A percentile compares a stretch with the other conserved stretches of the same genome.
Evolutionary conservation across 2,113 vertebrate species (phyloP).

Genomic region (Stegostoma tigrinum): DNA sequence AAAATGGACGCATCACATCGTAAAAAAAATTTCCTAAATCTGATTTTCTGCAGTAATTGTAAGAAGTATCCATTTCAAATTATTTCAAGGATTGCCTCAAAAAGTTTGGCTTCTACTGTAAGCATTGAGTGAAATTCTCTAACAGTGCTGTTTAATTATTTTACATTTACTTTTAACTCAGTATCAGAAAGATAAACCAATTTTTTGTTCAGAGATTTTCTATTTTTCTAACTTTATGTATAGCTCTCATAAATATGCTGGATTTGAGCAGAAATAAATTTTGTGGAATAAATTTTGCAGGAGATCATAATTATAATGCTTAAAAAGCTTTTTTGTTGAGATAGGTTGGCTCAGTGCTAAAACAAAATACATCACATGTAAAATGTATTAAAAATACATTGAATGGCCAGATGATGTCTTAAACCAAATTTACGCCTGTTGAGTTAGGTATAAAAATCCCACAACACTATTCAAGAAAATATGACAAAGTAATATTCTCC

Average conservation of each 20-base stretch:
- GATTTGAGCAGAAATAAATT: background rate
- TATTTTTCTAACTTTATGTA: background rate
- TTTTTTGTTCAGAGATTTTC: background rate
- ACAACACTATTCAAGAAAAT: background rate
- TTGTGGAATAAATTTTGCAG: background rate
- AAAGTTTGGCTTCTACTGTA: background rate
- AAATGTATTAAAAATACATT: too few species aligned
- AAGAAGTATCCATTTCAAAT: background rate
- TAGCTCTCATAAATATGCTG: too few species aligned
- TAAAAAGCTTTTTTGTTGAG: background rate
- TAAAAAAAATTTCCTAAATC: too few species aligned
- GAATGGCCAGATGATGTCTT: background rate
- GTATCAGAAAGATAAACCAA: background rate
- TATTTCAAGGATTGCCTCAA: background rate
- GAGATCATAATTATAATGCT: background rate
- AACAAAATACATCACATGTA: too few species aligned
- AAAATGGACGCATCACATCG: background rate
- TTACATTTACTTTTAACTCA: background rate
- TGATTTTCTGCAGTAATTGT: slow-evolving; percentile 14
- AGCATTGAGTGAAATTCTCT: background rate
- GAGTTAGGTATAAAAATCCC: too few species aligned
- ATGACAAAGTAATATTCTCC: background rate
- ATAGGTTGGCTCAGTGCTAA: background rate
- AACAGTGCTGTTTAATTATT: background rate
- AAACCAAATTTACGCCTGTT: background rate